Evolutionary conservation across 2,113 vertebrate species (phyloP).

Genomic region (Gracilinanus agilis): DNA sequence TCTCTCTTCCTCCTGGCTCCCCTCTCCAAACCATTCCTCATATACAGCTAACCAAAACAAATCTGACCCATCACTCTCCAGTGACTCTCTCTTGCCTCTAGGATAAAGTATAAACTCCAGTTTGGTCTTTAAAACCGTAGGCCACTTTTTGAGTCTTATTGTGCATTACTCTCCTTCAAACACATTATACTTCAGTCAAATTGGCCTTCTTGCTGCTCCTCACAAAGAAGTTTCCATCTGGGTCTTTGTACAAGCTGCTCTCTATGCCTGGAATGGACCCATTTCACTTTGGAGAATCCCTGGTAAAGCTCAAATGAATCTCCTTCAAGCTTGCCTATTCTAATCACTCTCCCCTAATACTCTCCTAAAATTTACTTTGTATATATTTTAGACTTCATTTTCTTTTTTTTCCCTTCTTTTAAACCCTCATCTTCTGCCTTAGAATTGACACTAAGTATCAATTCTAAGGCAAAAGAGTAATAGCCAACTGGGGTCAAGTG

Average conservation of each 20-base stretch:
- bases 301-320: not conserved
- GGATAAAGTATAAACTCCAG: too few relatives aligned
- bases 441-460: too few relatives aligned
- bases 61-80: not conserved
- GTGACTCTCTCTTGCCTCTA: not conserved
- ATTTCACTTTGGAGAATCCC: not conserved
- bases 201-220: not conserved
- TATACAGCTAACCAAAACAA: not conserved
- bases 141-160: not conserved
- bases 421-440: too few relatives aligned
- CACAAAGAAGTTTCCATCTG: not conserved
- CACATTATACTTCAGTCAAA: not conserved
- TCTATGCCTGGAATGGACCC: not conserved
- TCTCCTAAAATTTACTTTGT: not conserved
- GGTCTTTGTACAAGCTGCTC: not conserved
- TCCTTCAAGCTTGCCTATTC: not conserved
- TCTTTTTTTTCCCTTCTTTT: not conserved
- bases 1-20: not conserved
- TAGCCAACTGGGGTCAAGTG: too few relatives aligned
- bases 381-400: not conserved
- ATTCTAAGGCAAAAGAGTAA: too few relatives aligned
- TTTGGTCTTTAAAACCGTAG: too few relatives aligned
- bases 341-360: not conserved
- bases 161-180: too few relatives aligned
- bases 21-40: not conserved